Conservation (phyloP, 1,140 invertebrate genomes). For the Drosophila busckii region DNA sequence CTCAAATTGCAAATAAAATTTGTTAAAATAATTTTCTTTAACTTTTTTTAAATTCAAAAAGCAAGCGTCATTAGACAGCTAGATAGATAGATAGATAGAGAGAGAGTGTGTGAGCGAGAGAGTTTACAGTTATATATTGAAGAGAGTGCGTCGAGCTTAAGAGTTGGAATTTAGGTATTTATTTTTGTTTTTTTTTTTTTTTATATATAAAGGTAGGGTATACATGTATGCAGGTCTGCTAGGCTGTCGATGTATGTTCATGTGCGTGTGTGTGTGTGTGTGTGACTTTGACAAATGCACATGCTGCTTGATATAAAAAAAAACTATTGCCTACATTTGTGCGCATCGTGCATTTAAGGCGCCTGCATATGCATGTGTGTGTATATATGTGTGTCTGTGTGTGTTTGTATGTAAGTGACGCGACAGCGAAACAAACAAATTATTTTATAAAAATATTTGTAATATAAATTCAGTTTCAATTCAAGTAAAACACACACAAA, state of each 20-base stretch:
- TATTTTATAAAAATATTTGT: constrained; percentile 22
- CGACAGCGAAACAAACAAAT: constrained; percentile 40
- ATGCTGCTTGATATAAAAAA: constrained; percentile 22
- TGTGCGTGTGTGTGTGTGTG: neutral
- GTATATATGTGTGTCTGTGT: constrained; percentile 1
- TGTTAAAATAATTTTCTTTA: constrained; percentile 4
- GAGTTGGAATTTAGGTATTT: too few species aligned
- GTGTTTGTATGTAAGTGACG: constrained; percentile 18
- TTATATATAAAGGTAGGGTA: neutral
- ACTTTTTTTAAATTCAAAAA: constrained; percentile 2
- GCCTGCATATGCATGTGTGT: constrained; percentile 10
- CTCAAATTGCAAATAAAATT: constrained; percentile 49
- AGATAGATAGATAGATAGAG: constrained; percentile 16
- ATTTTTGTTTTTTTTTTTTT: constrained; percentile 3
- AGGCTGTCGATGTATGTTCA: constrained; percentile 1
- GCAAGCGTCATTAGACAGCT: neutral
- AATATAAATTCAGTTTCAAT: neutral
- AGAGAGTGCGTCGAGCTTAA: too few species aligned
- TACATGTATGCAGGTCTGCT: neutral
- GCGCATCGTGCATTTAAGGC: constrained; percentile 30
- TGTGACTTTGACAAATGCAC: constrained; percentile 17
- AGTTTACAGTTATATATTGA: too few species aligned
- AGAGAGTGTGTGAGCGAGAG: constrained; percentile 23
- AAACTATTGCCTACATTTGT: constrained; percentile 51
- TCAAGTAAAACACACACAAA: constrained; percentile 29